Base-by-base conservation (phyloP, 1,140 invertebrate genomes). In the Pseudomyrmex pallidus region DNA sequence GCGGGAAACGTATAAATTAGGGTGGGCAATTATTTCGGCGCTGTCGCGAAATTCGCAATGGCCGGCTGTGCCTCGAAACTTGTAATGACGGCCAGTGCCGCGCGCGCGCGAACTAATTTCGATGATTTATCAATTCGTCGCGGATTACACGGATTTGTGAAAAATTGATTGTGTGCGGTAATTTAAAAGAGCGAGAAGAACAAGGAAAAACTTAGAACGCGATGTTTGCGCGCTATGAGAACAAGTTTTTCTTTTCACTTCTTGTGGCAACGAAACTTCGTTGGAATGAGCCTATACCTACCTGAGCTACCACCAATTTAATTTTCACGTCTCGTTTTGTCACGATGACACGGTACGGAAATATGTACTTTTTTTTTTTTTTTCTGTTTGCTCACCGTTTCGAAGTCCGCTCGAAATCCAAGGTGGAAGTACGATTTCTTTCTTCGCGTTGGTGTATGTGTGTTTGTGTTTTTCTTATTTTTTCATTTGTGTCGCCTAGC, bases 401-500 rank as follows among this genome's bases (percentile, higher is more conserved):
- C 13, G 20, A 2, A 50, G 48, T 17, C 8, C 4, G 57, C 22
- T 63, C 20, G 73, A 48, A 61, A 64, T n/a, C 35, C 64, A 50
- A 20, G 50, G 48, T 77, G 25, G 61, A 68, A 77, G 54, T 78
- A 25, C 52, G 72, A 78, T 78, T 57, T 67, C 25, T 76, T 54
- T 54, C 13, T 62, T 8, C 12, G 15, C 17, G 35, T 35, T 35
- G 35, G 25, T 3, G 25, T 25, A 0, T 35, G 5, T 7, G 1
- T 35, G 5, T 35, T 5, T 35, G 35, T 35, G 35, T 56, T 12
- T 12, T 56, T 44, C 62, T 20, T 52, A 22, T 77, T 64, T 77
- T 46, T 20, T 66, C 20, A 44, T 48, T 17, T 25, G 57, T 15
- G n/a, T 46, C 17, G 74, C 15, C 25, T n/a, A 46, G 17, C 57